Conservation (phyloP, 2,888 invertebrate species). For the Synergus itoensis region DNA sequence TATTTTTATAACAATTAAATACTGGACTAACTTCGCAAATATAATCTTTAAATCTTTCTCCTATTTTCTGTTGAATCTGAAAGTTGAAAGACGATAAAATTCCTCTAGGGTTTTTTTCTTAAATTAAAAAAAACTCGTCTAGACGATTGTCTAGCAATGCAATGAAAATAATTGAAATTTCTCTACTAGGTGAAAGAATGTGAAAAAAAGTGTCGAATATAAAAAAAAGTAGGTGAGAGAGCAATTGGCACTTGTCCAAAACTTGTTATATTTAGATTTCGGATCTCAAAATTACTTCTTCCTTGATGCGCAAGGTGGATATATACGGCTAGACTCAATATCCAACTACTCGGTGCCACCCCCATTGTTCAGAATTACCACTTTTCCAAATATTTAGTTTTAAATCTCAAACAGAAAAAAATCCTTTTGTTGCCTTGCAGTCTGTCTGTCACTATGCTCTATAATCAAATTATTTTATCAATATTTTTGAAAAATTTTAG, state of each 20-base stretch:
- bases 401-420: background rate
- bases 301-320: conserved; percentile 27
- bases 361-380: conserved; percentile 6
- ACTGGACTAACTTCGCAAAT: background rate
- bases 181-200: conserved; percentile 29
- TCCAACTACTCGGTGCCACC: background rate
- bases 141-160: background rate
- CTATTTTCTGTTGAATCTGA: no score
- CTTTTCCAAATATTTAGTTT: background rate
- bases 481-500: background rate
- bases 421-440: no score
- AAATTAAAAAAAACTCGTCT: background rate
- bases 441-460: no score
- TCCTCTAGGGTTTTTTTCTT: background rate
- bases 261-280: conserved; percentile 59
- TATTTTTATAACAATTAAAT: no score
- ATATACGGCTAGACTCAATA: conserved; percentile 10
- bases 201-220: conserved; percentile 12
- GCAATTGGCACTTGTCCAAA: conserved; percentile 57
- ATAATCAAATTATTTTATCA: background rate
- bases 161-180: background rate
- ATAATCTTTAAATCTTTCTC: no score
- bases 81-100: no score
- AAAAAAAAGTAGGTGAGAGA: conserved; percentile 51
- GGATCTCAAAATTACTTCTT: conserved; percentile 35